These are phyloP conservation scores for Trachelus stipa DNA, from an alignment of 2,888 invertebrate species.

Conservation along the genomic window DNA sequence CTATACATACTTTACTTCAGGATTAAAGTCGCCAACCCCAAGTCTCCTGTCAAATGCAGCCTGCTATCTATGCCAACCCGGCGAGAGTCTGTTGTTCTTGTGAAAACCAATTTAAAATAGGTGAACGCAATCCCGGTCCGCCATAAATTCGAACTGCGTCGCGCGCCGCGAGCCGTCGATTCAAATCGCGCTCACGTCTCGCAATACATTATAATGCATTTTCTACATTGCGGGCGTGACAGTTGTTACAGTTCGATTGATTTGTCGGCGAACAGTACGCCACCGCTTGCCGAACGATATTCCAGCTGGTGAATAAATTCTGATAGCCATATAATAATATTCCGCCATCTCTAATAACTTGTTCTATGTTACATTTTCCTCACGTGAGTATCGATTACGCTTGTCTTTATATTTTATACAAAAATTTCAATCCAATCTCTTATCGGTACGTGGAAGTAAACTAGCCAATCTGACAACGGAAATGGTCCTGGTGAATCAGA, in stretches of 20 bases:
- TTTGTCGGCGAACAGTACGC: constrained; percentile 37
- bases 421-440: not conserved
- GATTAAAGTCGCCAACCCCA: not conserved
- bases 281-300: constrained; percentile 3
- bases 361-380: not conserved
- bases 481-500: not conserved
- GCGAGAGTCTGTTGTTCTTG: constrained; percentile 22
- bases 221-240: constrained; percentile 44
- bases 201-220: constrained; percentile 54
- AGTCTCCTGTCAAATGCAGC: not conserved
- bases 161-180: constrained; percentile 33
- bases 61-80: not conserved
- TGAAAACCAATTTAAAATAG: constrained; percentile 42
- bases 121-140: constrained; percentile 33
- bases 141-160: constrained; percentile 42
- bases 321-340: not conserved
- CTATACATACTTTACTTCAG: not conserved
- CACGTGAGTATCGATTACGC: not conserved
- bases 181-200: constrained; percentile 50
- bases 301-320: constrained; percentile 27
- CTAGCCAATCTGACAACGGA: not conserved
- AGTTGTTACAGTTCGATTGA: constrained; percentile 52
- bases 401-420: not conserved
- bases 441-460: not conserved
- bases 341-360: not conserved